Conservation (phyloP, 2,113 vertebrate species). For the Elephantulus edwardii region DNA sequence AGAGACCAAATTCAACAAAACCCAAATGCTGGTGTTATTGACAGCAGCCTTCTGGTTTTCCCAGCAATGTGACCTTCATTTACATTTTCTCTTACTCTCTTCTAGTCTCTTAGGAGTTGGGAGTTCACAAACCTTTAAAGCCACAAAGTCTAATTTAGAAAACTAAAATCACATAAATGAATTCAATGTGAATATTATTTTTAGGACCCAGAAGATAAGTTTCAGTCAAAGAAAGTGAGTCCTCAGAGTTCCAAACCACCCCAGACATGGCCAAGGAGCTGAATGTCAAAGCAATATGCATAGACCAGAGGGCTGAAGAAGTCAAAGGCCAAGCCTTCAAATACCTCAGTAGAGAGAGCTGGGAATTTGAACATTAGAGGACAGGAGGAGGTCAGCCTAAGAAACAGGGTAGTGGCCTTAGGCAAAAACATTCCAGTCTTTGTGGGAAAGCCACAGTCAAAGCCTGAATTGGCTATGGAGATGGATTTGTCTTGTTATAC, state of each 20-base stretch:
- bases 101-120: background rate
- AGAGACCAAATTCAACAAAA: background rate
- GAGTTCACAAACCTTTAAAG: background rate
- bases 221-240: background rate
- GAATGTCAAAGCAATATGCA: constrained; percentile 4
- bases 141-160: background rate
- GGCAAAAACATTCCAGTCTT: constrained; percentile 43
- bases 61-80: constrained; percentile 38
- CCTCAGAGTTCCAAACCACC: background rate
- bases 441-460: constrained; percentile 58
- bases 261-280: background rate
- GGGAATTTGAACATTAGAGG: background rate
- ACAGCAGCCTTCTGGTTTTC: constrained; percentile 39
- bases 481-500: constrained; percentile 26
- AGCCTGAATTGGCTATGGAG: constrained; percentile 32
- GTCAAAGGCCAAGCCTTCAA: background rate
- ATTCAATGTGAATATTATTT: constrained; percentile 56
- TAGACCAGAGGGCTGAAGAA: background rate
- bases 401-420: no score
- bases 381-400: constrained; percentile 15
- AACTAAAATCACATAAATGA: constrained; percentile 15
- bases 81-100: background rate
- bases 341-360: constrained; percentile 1
- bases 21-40: background rate
- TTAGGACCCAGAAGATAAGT: constrained; percentile 45